Evolutionary conservation across 2,888 invertebrate genomes (phyloP).

Genomic region (Calliphora vomitoria): DNA sequence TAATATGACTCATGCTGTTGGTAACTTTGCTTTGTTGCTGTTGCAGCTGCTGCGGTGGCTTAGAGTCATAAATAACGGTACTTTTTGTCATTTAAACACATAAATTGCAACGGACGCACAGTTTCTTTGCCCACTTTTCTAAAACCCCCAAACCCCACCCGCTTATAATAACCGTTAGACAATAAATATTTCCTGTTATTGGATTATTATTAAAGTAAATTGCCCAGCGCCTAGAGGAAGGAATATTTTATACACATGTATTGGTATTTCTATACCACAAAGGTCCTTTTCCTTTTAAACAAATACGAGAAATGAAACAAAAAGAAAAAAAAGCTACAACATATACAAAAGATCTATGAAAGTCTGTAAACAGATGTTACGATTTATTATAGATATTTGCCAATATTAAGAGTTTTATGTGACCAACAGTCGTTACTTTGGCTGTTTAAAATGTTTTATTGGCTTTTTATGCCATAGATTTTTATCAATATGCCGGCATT

Average conservation of each 20-base stretch:
- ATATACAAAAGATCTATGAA: slow-evolving; percentile 16
- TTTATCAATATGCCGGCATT: slow-evolving; percentile 17
- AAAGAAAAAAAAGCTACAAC: background rate
- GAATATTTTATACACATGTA: slow-evolving; percentile 11
- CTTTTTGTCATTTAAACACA: slow-evolving; percentile 81
- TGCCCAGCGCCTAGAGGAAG: slow-evolving; percentile 23
- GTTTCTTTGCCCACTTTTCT: background rate
- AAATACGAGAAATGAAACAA: background rate
- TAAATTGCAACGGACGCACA: slow-evolving; percentile 74
- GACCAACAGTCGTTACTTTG: slow-evolving; percentile 62
- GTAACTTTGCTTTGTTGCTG: slow-evolving; percentile 58
- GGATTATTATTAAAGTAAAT: slow-evolving; percentile 48
- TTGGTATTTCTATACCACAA: slow-evolving; percentile 26
- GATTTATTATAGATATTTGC: slow-evolving; percentile 63
- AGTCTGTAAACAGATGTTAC: slow-evolving; percentile 68
- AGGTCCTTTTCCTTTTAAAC: slow-evolving; percentile 28
- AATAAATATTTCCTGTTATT: slow-evolving; percentile 49
- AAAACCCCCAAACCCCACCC: background rate
- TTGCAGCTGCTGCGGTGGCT: slow-evolving; percentile 68
- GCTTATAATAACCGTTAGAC: background rate
- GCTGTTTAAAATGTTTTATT: slow-evolving; percentile 52
- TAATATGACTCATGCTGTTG: slow-evolving; percentile 32
- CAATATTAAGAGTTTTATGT: slow-evolving; percentile 68
- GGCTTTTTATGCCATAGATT: slow-evolving; percentile 30
- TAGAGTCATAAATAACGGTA: slow-evolving; percentile 83